phyloP scores from a whole-genome alignment of 2,113 vertebrate species.

The Pseudorhombus dupliciocellatus region DNA sequence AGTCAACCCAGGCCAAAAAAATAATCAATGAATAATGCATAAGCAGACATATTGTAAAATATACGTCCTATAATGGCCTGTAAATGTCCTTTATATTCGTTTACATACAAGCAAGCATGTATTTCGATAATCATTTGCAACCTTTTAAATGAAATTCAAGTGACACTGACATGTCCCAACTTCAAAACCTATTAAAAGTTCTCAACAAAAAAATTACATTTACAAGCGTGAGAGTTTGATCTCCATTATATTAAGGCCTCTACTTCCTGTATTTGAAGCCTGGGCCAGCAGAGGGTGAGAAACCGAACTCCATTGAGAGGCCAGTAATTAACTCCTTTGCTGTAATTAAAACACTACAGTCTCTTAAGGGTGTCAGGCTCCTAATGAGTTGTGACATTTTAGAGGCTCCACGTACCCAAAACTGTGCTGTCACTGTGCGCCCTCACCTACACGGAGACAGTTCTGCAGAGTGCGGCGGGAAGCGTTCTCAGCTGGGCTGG shows the following conservation, averaged over 20 bases:
- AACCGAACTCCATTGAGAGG: slow-evolving; percentile 61
- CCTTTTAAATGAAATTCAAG: not conserved
- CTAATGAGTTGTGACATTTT: slow-evolving; percentile 89
- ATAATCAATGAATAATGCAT: too few species aligned
- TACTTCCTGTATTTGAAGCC: slow-evolving; percentile 34
- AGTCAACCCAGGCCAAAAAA: not conserved
- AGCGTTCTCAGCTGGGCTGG: slow-evolving; percentile 6
- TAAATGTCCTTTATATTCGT: not conserved
- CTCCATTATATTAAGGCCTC: slow-evolving; percentile 11
- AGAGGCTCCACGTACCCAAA: slow-evolving; percentile 80
- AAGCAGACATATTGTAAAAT: too few species aligned
- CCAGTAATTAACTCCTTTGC: slow-evolving; percentile 87
- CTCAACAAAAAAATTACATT: slow-evolving; percentile 3
- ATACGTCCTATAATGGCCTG: not conserved
- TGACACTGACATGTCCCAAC: not conserved
- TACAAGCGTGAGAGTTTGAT: slow-evolving; percentile 1
- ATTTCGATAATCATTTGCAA: too few species aligned
- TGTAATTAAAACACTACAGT: slow-evolving; percentile 90
- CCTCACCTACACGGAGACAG: not conserved
- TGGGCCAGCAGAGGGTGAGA: slow-evolving; percentile 42
- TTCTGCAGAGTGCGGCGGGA: not conserved
- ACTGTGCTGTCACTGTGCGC: slow-evolving; percentile 74
- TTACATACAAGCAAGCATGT: not conserved
- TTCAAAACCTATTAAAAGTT: slow-evolving; percentile 40
- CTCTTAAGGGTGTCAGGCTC: slow-evolving; percentile 78